A percentile compares a stretch with the other conserved stretches of the same genome.
phyloP scores from a whole-genome alignment of 2,888 invertebrate species.

The Criorhina ranunculi region DNA sequence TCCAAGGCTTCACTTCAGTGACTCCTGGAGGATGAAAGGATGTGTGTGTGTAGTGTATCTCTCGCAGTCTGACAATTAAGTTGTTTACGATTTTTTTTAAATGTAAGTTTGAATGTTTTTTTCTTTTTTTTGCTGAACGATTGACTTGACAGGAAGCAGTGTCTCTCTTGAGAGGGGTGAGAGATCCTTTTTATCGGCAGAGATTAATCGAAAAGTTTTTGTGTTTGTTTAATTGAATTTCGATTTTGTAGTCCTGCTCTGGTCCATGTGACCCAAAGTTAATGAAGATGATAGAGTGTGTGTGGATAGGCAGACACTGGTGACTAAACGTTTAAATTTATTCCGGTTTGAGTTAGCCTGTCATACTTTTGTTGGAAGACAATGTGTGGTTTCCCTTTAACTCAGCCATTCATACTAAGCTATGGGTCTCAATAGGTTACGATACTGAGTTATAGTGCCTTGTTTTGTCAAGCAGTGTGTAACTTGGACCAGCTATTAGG shows the following conservation, averaged over 20 bases:
- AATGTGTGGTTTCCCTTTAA: too few species aligned
- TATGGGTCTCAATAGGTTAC: too few species aligned
- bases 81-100: constrained; percentile 61
- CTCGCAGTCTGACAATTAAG: constrained; percentile 60
- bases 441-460: too few species aligned
- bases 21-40: constrained; percentile 45
- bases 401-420: too few species aligned
- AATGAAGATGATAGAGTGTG: constrained; percentile 14
- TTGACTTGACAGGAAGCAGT: constrained; percentile 42
- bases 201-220: constrained; percentile 83
- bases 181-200: constrained; percentile 37
- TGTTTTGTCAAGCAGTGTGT: too few species aligned
- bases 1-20: constrained; percentile 57
- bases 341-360: too few species aligned
- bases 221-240: constrained; percentile 85
- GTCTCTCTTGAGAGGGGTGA: constrained; percentile 3
- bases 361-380: too few species aligned
- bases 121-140: constrained; percentile 37
- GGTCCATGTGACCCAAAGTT: constrained; percentile 15
- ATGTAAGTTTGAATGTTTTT: constrained; percentile 27
- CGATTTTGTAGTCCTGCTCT: constrained; percentile 78
- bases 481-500: too few species aligned
- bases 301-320: too few species aligned
- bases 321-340: too few species aligned
- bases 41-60: constrained; percentile 13